Conservation (phyloP, 2,888 invertebrate genomes). For the Scrobipalpa costella region DNA sequence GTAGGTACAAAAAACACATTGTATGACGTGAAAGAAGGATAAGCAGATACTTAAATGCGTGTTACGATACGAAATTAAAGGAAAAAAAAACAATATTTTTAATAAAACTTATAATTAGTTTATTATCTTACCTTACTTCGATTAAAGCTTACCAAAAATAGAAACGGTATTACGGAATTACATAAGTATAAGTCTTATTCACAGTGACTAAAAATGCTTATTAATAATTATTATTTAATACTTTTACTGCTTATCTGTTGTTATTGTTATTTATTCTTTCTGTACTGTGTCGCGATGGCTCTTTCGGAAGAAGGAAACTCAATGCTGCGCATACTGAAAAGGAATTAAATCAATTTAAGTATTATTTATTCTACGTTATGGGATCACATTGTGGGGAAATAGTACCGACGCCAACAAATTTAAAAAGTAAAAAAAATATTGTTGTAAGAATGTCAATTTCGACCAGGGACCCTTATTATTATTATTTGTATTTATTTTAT, state of each 20-base stretch:
- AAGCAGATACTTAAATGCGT: no score
- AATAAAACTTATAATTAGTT: background rate
- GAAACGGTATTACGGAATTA: background rate
- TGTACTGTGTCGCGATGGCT: slow-evolving; percentile 14
- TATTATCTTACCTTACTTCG: background rate
- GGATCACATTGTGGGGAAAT: no score
- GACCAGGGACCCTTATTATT: no score
- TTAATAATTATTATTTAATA: background rate
- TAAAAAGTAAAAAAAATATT: no score
- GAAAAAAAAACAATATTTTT: background rate
- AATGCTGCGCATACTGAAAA: slow-evolving; percentile 63
- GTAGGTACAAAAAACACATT: no score
- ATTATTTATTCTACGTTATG: no score
- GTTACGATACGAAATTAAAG: no score
- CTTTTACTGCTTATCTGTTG: background rate
- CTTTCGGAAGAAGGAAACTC: slow-evolving; percentile 55
- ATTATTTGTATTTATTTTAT: no score
- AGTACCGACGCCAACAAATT: no score
- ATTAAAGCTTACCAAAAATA: slow-evolving; percentile 3
- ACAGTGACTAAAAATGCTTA: background rate
- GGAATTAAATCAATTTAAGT: background rate
- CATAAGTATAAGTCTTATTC: background rate
- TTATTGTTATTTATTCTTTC: background rate
- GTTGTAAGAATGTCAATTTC: no score
- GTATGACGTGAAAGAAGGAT: no score